Percentiles rank a stretch among this genome's conserved stretches.
Evolutionary conservation across 1,140 invertebrate genomes (phyloP).

Genomic region (Tigriopus japonicus): DNA sequence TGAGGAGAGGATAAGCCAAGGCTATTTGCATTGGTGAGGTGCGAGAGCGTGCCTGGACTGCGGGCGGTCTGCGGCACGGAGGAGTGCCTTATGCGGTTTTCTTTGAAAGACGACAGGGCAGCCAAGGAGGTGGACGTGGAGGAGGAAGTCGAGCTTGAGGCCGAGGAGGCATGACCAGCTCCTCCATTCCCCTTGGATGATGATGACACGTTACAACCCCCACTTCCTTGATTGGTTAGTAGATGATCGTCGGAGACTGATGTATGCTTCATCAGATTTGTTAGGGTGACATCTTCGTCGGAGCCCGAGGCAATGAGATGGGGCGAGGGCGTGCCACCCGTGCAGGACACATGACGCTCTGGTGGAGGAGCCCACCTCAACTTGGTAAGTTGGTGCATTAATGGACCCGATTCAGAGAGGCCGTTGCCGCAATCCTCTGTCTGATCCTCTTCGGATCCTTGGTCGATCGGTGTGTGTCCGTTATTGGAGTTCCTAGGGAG

Average conservation of each 20-base stretch:
- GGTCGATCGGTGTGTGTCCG: background rate
- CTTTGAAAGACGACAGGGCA: constrained; percentile 9
- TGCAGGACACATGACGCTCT: too few species aligned
- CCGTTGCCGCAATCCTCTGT: too few species aligned
- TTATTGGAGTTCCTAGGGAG: background rate
- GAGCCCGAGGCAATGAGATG: too few species aligned
- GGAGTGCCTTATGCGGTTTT: background rate
- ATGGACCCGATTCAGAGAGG: too few species aligned
- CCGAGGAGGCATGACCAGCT: background rate
- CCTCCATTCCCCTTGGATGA: too few species aligned
- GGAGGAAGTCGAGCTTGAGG: background rate
- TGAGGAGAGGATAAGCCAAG: too few species aligned
- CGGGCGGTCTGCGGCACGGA: constrained; percentile 3
- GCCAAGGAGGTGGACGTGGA: background rate
- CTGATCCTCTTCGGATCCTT: background rate
- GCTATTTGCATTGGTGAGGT: too few species aligned
- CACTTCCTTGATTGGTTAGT: background rate
- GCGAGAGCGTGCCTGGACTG: background rate
- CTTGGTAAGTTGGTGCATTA: too few species aligned
- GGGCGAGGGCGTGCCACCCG: too few species aligned
- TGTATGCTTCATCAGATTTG: background rate
- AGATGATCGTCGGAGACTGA: constrained; percentile 8
- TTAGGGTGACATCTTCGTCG: background rate
- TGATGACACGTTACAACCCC: too few species aligned
- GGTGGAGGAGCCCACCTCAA: too few species aligned